Evolutionary conservation across 2,888 invertebrate species (phyloP).

Genomic region (Heliothis peltigera): DNA sequence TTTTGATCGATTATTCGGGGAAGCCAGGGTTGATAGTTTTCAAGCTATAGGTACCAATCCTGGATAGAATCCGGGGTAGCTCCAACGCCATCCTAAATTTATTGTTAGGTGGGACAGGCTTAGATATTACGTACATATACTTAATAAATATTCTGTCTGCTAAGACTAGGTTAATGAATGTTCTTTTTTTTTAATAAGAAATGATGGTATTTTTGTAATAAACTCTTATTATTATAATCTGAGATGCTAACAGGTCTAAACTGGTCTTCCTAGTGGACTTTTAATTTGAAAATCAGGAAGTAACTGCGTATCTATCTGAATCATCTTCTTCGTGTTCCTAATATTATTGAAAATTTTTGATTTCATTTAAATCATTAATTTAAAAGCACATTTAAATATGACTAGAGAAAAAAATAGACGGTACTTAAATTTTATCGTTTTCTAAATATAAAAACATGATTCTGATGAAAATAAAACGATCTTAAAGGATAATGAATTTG

Average conservation of each 20-base stretch:
- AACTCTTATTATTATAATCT: conserved; percentile 4
- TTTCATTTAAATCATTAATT: conserved; percentile 11
- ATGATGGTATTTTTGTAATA: not conserved
- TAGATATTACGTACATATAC: too few relatives aligned
- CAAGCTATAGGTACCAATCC: too few relatives aligned
- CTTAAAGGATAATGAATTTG: not conserved
- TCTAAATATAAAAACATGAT: not conserved
- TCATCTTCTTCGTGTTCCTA: conserved; percentile 6
- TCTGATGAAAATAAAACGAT: not conserved
- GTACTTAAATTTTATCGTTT: not conserved
- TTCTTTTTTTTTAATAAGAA: too few relatives aligned
- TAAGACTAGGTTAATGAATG: too few relatives aligned
- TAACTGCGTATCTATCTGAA: conserved; percentile 6
- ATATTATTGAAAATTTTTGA: conserved; percentile 21
- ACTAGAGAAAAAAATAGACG: too few relatives aligned
- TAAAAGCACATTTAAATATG: not conserved
- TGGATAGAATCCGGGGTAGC: too few relatives aligned
- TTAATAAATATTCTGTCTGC: too few relatives aligned
- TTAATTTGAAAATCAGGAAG: conserved; percentile 41
- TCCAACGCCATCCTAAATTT: too few relatives aligned
- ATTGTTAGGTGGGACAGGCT: too few relatives aligned
- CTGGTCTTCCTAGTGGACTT: conserved; percentile 53
- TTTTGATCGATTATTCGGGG: too few relatives aligned
- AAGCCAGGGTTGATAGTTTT: too few relatives aligned
- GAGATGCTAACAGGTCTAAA: conserved; percentile 4